A percentile compares a stretch with the other conserved stretches of the same genome.
Evolutionary conservation across 2,113 vertebrate species (phyloP).

Genomic region (Centropristis striata): DNA sequence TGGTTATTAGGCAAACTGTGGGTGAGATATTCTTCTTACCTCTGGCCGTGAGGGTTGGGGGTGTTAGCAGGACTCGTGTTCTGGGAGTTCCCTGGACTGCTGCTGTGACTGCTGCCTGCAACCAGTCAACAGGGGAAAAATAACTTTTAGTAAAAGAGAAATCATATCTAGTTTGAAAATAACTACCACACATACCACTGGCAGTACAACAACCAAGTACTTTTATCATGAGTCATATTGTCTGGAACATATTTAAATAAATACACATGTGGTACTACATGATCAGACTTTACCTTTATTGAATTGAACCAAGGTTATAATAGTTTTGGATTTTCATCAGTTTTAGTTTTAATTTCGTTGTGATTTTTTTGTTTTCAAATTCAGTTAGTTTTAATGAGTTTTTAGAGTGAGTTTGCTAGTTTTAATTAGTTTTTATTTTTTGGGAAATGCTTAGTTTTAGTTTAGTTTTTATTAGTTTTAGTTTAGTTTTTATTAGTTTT

Average conservation of each 20-base stretch:
- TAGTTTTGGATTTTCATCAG: too few relatives aligned
- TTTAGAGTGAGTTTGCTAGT: too few relatives aligned
- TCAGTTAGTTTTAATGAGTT: too few relatives aligned
- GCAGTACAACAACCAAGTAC: background rate
- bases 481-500: too few relatives aligned
- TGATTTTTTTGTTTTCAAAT: too few relatives aligned
- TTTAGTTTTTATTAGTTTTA: too few relatives aligned
- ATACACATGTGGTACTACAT: background rate
- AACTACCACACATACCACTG: background rate
- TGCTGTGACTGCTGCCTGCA: constrained; percentile 92
- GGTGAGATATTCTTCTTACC: constrained; percentile 68
- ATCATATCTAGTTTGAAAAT: background rate
- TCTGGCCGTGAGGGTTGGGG: constrained; percentile 76
- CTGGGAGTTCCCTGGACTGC: constrained; percentile 80
- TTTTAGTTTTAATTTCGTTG: too few relatives aligned
- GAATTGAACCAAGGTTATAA: too few relatives aligned
- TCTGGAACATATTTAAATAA: background rate
- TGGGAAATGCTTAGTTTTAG: too few relatives aligned
- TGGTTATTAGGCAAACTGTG: background rate
- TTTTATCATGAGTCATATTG: background rate
- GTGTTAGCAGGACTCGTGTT: constrained; percentile 78
- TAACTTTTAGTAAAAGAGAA: background rate
- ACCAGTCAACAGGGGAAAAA: background rate
- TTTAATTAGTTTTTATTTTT: too few relatives aligned
- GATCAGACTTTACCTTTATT: too few relatives aligned